phyloP scores from a whole-genome alignment of 64 coral and sea anemone species.

The Acropora yongei region DNA sequence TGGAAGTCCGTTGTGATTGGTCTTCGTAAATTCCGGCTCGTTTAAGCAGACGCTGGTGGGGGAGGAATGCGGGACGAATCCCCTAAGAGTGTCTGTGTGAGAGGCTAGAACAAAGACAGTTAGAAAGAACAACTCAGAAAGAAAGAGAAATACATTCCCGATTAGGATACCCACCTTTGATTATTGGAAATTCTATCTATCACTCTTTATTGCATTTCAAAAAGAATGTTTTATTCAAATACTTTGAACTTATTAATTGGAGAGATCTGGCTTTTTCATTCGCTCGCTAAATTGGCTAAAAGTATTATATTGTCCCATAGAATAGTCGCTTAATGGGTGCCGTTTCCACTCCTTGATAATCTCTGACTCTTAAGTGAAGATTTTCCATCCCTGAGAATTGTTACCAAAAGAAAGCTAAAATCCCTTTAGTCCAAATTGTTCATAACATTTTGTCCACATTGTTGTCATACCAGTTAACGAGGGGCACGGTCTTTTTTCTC shows the following conservation, averaged over 20 bases:
- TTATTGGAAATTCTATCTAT: neutral
- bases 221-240: constrained; percentile 7
- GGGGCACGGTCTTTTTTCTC: neutral
- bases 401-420: neutral
- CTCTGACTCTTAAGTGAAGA: constrained; percentile 14
- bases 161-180: constrained; percentile 6
- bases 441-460: neutral
- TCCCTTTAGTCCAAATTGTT: neutral
- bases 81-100: too few relatives aligned
- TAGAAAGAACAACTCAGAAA: neutral
- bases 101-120: neutral
- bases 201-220: neutral
- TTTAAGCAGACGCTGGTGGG: too few relatives aligned
- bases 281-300: constrained; percentile 4
- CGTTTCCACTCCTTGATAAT: constrained; percentile 10
- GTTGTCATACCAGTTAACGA: neutral
- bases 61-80: too few relatives aligned
- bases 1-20: too few relatives aligned
- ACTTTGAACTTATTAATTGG: constrained; percentile 9
- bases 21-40: too few relatives aligned
- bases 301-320: constrained; percentile 15
- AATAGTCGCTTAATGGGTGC: constrained; percentile 9
- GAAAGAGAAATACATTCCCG: neutral
- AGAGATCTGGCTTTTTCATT: constrained; percentile 10
- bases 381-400: neutral